Evolutionary conservation across 2,113 vertebrate genomes (phyloP), one percentile per base, ranked within the genome.

Genomic region (Anser brachyrhynchus): DNA sequence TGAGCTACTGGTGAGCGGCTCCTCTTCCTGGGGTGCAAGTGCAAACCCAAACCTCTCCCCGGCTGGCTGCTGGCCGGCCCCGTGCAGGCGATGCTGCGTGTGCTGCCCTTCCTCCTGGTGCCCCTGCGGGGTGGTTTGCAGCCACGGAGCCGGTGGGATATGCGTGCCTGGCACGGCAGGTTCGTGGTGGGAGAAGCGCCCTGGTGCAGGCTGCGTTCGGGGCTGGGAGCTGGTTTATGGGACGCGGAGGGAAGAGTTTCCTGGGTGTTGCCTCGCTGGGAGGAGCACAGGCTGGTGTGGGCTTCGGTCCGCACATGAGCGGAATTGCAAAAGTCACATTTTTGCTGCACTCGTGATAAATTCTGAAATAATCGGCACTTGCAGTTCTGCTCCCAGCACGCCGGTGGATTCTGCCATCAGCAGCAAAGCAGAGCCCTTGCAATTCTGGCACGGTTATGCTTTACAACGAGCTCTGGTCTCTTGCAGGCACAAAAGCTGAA

Each of bases 281-380:
- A 12, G 55, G 31, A 58, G 70, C 28, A 54, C 35, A 22, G 51
- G 51, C 51, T 13, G 51, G 18, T 16, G 19, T 15, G 29, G 21
- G 35, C 19, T 37, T 22, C 3, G 28, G 51, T 37, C 39, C 31
- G 21, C 21, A 67, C 31, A 54, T 57, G 64, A 82, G 72, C 93
- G 93, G 89, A 96, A 95, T 62, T 75, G 88, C 39, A 84, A 84
- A 94, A 96, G 88, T 93, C 88, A 79, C 80, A 93, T 95, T 92
- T 44, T 93, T 86, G 59, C 54, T n/a, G 19, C 55, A 22, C 46
- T 84, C 73, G 61, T 43, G 21, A 35, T 94, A 76, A 97, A 81
- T 90, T 91, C 75, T 33, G 37, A 12, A 74, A 59, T 84, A 49
- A 82, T 2, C 72, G 64, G 55, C 41, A 37, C 19, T 13, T 90